phyloP scores from a whole-genome alignment of 2,113 vertebrate species.

The Larimichthys polyactis region DNA sequence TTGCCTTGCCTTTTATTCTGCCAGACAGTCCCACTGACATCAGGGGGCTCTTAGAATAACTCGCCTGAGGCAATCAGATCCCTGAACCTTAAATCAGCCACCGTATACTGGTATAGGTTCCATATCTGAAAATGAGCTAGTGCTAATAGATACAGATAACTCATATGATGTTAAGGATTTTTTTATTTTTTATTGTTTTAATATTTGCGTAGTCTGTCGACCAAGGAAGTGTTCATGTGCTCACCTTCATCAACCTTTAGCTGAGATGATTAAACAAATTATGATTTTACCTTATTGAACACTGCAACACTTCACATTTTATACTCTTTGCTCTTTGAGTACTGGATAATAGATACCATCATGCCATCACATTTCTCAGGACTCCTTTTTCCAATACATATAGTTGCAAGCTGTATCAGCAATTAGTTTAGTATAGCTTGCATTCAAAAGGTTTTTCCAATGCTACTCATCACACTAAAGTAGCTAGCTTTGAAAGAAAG shows the following conservation, averaged over 20 bases:
- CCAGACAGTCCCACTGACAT: conserved; percentile 87
- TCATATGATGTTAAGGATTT: conserved; percentile 52
- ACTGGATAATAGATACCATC: too few species aligned
- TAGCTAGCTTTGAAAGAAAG: background rate
- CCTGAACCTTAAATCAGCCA: conserved; percentile 88
- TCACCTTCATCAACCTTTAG: conserved; percentile 28
- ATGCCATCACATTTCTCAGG: background rate
- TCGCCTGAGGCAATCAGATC: conserved; percentile 84
- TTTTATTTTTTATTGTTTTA: conserved; percentile 36
- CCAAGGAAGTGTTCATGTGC: background rate
- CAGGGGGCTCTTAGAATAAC: conserved; percentile 88
- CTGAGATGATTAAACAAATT: background rate
- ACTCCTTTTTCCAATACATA: background rate
- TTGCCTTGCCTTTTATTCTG: conserved; percentile 88
- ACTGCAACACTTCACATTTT: background rate
- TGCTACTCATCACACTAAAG: background rate
- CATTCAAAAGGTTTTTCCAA: background rate
- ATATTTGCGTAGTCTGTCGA: conserved; percentile 35
- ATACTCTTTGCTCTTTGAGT: background rate
- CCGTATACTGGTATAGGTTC: conserved; percentile 77
- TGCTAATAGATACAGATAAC: conserved; percentile 74
- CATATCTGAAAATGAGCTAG: conserved; percentile 80
- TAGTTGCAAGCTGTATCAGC: background rate
- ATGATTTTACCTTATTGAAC: conserved; percentile 5
- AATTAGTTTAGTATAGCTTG: background rate